Percentiles rank a stretch among this genome's conserved stretches.
Conservation (phyloP, 2,888 invertebrate genomes). For the Helicoverpa assulta region DNA sequence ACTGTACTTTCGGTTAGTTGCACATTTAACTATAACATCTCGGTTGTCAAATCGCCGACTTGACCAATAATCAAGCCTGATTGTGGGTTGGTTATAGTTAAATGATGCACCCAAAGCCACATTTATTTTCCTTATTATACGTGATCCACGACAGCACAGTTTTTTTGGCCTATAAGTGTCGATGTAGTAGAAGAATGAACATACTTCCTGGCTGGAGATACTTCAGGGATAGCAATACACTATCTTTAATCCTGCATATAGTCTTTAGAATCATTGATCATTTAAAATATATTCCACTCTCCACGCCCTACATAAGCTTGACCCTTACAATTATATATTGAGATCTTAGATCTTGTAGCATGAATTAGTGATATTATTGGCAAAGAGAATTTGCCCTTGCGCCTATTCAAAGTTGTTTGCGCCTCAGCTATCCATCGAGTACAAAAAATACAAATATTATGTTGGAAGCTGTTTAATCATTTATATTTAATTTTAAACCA, state of each 20-base stretch:
- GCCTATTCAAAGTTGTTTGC: neutral
- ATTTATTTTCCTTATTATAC: constrained; percentile 2
- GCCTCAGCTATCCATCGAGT: neutral
- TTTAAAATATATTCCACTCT: neutral
- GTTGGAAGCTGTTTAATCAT: constrained; percentile 4
- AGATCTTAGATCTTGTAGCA: neutral
- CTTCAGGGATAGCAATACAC: constrained; percentile 4
- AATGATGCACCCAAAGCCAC: constrained; percentile 7
- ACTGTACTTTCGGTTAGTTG: neutral
- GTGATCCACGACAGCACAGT: neutral
- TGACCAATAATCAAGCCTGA: too few relatives aligned
- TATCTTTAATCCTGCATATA: constrained; percentile 7
- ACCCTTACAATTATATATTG: neutral
- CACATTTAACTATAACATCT: too few relatives aligned
- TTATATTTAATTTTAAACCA: neutral
- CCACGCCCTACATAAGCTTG: constrained; percentile 14
- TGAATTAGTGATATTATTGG: neutral
- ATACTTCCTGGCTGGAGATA: constrained; percentile 18
- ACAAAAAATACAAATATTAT: neutral
- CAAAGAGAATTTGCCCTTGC: neutral
- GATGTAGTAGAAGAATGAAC: constrained; percentile 26
- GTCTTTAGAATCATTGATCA: too few relatives aligned
- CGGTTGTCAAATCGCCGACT: too few relatives aligned
- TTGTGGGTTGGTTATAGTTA: too few relatives aligned
- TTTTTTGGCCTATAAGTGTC: constrained; percentile 17